Evolutionary conservation across 2,113 vertebrate species (phyloP).

Genomic region (Larimichthys polyactis): DNA sequence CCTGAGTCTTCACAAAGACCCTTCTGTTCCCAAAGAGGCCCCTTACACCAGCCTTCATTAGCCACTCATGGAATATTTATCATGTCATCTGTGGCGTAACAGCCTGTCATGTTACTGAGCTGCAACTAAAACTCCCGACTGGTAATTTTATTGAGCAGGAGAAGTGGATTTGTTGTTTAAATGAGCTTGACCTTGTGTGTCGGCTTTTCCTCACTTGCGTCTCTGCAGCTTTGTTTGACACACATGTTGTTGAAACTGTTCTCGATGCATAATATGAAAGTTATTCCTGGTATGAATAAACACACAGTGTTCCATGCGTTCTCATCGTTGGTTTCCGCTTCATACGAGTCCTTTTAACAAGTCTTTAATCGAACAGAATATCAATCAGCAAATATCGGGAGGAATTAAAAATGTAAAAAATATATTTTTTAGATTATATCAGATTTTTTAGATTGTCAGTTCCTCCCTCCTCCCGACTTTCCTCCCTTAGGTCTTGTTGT

Average conservation of each 20-base stretch:
- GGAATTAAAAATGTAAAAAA: neutral
- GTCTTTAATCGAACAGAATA: neutral
- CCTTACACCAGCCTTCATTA: conserved; percentile 20
- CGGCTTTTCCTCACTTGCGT: neutral
- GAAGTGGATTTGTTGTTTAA: neutral
- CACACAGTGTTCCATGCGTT: neutral
- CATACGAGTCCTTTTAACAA: neutral
- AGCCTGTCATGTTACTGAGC: conserved; percentile 6
- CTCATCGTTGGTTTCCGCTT: neutral
- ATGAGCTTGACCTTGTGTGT: neutral
- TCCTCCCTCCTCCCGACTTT: neutral
- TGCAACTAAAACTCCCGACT: neutral
- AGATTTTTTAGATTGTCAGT: too few species aligned
- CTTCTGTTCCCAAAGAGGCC: conserved; percentile 12
- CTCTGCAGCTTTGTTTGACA: neutral
- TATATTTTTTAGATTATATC: neutral
- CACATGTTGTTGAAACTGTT: conserved; percentile 7
- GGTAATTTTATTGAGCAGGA: neutral
- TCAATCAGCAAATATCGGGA: neutral
- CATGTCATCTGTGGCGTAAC: neutral
- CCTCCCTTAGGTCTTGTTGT: neutral
- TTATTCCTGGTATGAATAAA: conserved; percentile 50
- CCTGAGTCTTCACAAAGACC: conserved; percentile 22
- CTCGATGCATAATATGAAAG: neutral
- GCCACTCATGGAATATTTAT: conserved; percentile 35